Base-by-base conservation (phyloP, 1,140 invertebrate genomes). In the Aphidius ervi region DNA sequence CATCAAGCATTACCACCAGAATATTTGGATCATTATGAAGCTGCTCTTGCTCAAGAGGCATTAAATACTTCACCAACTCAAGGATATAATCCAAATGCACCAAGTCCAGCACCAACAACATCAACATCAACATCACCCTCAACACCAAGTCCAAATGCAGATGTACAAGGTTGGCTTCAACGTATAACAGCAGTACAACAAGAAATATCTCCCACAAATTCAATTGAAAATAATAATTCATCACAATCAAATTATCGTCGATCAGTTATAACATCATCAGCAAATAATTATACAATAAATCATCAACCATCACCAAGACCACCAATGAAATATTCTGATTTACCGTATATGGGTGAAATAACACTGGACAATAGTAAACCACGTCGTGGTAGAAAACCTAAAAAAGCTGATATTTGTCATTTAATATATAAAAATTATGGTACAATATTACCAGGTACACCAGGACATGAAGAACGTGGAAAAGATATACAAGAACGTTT, bases 401-500 rank as follows among this genome's bases (percentile, higher is more conserved):
- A 94, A 68, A 94, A 93, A 69, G 91, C 91, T 0, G 92, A 94
- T 70, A 93, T 94, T 62, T 94, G 91, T 65, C 91, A 93, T 68
- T 76, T 94, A n/a, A 93, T 94, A 65, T 93, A 93, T 70, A 93
- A 93, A 67, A 93, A 93, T 71, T 93, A 93, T 68, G 92, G 91
- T 0, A 93, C 89, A 0, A 90, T 92, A n/a, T 83, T 91, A 31
- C 88, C 88, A 0, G 86, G 87, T 1, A 87, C 86, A 39, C 86
- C 86, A 0, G 84, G 86, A 10, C 82, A 83, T 9, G 71, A 76
- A 23, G 72, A 78, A 52, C 70, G 59, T 31, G 23, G 2, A 31
- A 40, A 67, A 66, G 53, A 65, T 63, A 20, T 69, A 1, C 60
- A 63, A 42, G 64, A 65, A 23, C 20, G n/a, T 39, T 69, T 57